These are phyloP conservation scores for Poecilia latipinna DNA, from an alignment of 2,113 vertebrate genomes.

Conservation along the genomic window DNA sequence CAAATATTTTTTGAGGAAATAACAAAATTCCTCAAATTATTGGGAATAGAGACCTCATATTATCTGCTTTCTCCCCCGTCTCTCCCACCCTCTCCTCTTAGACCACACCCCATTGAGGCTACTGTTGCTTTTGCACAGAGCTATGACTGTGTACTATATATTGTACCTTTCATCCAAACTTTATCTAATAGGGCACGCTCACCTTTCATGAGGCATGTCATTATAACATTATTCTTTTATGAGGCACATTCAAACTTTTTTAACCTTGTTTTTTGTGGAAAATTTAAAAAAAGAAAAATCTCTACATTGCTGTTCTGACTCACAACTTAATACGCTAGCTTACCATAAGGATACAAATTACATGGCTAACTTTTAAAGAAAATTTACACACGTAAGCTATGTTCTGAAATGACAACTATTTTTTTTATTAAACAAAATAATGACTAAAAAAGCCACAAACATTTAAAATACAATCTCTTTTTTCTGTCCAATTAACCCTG, in stretches of 20 bases:
- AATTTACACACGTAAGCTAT: no score
- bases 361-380: no score
- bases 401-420: no score
- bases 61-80: slow-evolving; percentile 53
- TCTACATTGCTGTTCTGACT: neutral
- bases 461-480: no score
- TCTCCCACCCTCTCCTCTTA: slow-evolving; percentile 29
- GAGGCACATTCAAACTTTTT: neutral
- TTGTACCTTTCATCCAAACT: neutral
- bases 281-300: neutral
- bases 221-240: neutral
- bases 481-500: no score
- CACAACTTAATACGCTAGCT: no score
- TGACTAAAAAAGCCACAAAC: no score
- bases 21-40: slow-evolving; percentile 83
- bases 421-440: no score
- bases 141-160: slow-evolving; percentile 29
- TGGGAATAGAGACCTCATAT: slow-evolving; percentile 76
- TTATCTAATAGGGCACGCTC: neutral
- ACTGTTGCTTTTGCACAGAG: slow-evolving; percentile 29
- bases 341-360: no score
- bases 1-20: slow-evolving; percentile 82
- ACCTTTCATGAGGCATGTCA: neutral
- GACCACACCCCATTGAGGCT: slow-evolving; percentile 42
- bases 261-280: neutral